Evolutionary conservation across 2,888 invertebrate species (phyloP), one percentile per base, ranked within the genome.

Genomic region (Proisotoma minuta): DNA sequence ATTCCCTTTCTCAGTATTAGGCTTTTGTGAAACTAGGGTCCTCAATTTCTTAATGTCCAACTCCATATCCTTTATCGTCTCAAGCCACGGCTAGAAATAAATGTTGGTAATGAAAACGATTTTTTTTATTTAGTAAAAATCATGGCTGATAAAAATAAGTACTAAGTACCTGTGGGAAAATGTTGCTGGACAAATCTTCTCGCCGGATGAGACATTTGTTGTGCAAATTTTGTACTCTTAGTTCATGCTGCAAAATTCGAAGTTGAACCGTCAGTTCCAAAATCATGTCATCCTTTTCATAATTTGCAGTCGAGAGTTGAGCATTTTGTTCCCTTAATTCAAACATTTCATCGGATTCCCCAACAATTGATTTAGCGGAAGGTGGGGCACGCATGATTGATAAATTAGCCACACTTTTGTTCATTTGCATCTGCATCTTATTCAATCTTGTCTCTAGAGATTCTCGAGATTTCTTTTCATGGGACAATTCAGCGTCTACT

Each of bases 401-500:
- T 15, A 15, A 8, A 15, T 15, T 34, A 8, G 34, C 34, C 34
- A 10, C 15, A 8, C 15, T 8, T 15, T 34, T 34, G 8, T 8
- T 15, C 34, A 15, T 15, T n/a, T n/a, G n/a, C 8, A 34, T 10
- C 8, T 34, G 8, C 8, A 34, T 34, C 8, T 34, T 34, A 34
- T 15, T 34, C 20, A 58, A 22, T 23, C 28, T 49, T 29, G 10
- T 48, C 24, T 49, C 49, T 27, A 57, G 49, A 1, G n/a, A 23
- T 2, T 15, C 49, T 8, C 49, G 48, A 15, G 39, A 48, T 20
- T 58, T 29, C 20, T 58, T 49, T 15, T 58, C 58, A 43, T 58
- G 34, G 5, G 20, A n/a, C 39, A 28, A 10, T 15, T 58, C 27
- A 27, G 22, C 23, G 8, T 49, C 23, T 12, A 49, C 29, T 15